A percentile compares a stretch with the other conserved stretches of the same genome.
phyloP scores from a whole-genome alignment of 2,797 vertebrate genomes.

The Aulostomus chinensis region DNA sequence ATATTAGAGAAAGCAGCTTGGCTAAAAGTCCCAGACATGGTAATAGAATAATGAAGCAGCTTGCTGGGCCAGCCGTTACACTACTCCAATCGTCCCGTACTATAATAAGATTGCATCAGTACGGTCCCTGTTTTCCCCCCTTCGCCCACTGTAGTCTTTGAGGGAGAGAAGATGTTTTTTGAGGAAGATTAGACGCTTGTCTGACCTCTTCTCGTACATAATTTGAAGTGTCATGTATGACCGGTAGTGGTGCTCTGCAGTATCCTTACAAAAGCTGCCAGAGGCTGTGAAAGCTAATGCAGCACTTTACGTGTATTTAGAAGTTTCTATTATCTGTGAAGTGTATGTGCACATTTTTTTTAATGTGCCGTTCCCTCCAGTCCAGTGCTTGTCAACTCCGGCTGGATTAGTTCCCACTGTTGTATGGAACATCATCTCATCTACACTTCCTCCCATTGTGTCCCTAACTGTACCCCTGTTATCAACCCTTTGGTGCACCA shows the following conservation, averaged over 20 bases:
- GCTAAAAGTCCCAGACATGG: conserved; percentile 48
- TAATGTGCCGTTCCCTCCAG: conserved; percentile 16
- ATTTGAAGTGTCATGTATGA: conserved; percentile 62
- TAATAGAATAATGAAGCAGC: conserved; percentile 56
- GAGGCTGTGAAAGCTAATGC: conserved; percentile 54
- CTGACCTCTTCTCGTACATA: conserved; percentile 31
- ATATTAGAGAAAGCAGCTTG: conserved; percentile 31
- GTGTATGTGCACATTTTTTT: conserved; percentile 55
- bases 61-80: conserved; percentile 29
- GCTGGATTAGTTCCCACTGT: conserved; percentile 51
- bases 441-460: conserved; percentile 46
- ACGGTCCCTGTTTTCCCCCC: conserved; percentile 16
- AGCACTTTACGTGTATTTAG: conserved; percentile 57
- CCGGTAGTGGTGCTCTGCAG: conserved; percentile 24
- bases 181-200: conserved; percentile 40
- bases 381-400: conserved; percentile 38
- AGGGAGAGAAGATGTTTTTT: conserved; percentile 31
- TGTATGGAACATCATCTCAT: conserved; percentile 48
- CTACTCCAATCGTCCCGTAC: conserved; percentile 27
- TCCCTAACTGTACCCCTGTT: conserved; percentile 48
- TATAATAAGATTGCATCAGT: conserved; percentile 46
- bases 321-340: conserved; percentile 55
- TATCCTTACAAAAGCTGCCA: conserved; percentile 48
- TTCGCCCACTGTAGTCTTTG: conserved; percentile 14
- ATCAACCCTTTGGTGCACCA: too few relatives aligned